Evolutionary conservation across 2,888 invertebrate species (phyloP).

Genomic region (Drosophila mimetica): DNA sequence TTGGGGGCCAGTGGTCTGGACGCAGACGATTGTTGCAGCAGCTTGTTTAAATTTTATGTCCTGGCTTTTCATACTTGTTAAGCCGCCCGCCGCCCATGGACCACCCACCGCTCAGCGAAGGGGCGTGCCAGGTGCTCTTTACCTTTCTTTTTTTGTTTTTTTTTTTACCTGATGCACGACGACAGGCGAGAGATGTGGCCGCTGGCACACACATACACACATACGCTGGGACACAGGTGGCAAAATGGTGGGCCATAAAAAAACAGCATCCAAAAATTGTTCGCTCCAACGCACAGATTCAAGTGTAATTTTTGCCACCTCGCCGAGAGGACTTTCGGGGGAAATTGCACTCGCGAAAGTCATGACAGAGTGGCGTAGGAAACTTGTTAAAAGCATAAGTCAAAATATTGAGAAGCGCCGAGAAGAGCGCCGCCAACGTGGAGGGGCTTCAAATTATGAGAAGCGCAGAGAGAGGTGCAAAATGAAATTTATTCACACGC

Average conservation of each 20-base stretch:
- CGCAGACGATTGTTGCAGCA: conserved; percentile 47
- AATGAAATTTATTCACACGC: not conserved
- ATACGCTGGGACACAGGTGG: conserved; percentile 17
- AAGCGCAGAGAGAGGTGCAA: not conserved
- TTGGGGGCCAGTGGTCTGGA: conserved; percentile 3
- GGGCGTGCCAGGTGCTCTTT: conserved; percentile 12
- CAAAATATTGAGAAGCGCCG: conserved; percentile 15
- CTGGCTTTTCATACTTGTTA: conserved; percentile 46
- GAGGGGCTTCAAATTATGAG: not conserved
- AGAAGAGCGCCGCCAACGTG: not conserved
- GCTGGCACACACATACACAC: conserved; percentile 1
- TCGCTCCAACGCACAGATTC: conserved; percentile 16
- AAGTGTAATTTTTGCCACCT: conserved; percentile 24
- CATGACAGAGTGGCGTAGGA: not conserved
- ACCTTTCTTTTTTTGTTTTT: not conserved
- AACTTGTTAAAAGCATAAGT: conserved; percentile 14
- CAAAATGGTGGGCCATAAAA: conserved; percentile 28
- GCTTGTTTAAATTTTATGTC: conserved; percentile 66
- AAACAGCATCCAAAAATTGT: conserved; percentile 12
- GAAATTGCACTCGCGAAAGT: conserved; percentile 9
- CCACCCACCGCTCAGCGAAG: conserved; percentile 7
- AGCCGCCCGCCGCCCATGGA: conserved; percentile 7
- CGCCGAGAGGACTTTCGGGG: not conserved
- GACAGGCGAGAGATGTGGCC: conserved; percentile 19
- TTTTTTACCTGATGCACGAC: conserved; percentile 15